Conservation (phyloP, 2,888 invertebrate species). For the Agrilus biguttatus region DNA sequence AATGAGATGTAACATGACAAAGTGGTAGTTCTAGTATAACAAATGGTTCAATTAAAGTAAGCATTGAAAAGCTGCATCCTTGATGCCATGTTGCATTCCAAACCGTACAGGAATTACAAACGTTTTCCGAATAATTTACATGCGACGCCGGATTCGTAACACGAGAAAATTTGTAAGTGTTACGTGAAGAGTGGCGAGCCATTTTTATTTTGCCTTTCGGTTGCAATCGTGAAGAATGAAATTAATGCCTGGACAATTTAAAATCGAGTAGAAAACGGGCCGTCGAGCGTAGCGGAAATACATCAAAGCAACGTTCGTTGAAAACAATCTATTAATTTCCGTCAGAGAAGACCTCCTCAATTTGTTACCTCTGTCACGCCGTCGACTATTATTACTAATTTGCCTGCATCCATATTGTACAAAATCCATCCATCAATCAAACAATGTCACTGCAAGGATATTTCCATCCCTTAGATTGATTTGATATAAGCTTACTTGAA, state of each 20-base stretch:
- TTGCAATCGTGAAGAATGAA: slow-evolving; percentile 4
- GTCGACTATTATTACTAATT: slow-evolving; percentile 15
- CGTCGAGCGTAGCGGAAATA: slow-evolving; percentile 19
- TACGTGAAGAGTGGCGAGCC: too few relatives aligned
- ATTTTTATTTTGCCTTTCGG: too few relatives aligned
- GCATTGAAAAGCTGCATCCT: too few relatives aligned
- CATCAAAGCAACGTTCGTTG: slow-evolving; percentile 30
- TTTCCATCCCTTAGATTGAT: not conserved
- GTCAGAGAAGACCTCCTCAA: slow-evolving; percentile 28
- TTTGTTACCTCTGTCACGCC: slow-evolving; percentile 25
- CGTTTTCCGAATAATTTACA: too few relatives aligned
- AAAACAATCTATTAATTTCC: slow-evolving; percentile 32
- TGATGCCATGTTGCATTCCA: too few relatives aligned
- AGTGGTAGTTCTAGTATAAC: too few relatives aligned
- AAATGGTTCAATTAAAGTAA: too few relatives aligned
- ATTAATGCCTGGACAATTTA: slow-evolving; percentile 30
- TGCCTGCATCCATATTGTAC: slow-evolving; percentile 12
- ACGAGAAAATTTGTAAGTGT: too few relatives aligned
- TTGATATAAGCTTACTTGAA: too few relatives aligned
- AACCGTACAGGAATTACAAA: too few relatives aligned
- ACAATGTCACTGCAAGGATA: not conserved
- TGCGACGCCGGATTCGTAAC: too few relatives aligned
- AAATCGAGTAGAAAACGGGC: slow-evolving; percentile 10
- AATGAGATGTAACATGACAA: too few relatives aligned
- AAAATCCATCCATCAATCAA: not conserved